Evolutionary conservation across 2,888 invertebrate species (phyloP).

Genomic region (Phaedon cochleariae): DNA sequence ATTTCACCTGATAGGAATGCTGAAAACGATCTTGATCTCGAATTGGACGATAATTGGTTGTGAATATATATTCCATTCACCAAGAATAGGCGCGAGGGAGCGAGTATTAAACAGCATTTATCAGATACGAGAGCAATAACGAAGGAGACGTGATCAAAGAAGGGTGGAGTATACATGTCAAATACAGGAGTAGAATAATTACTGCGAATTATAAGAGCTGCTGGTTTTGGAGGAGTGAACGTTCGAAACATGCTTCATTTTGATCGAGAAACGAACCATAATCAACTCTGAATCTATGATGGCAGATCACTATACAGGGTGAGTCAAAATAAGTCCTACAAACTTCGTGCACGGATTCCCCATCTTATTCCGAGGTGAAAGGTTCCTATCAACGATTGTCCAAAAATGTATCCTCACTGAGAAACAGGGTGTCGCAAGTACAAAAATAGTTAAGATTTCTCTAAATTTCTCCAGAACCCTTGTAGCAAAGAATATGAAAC

Average conservation of each 20-base stretch:
- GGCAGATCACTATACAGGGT: too few relatives aligned
- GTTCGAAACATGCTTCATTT: background rate
- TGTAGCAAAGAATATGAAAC: too few relatives aligned
- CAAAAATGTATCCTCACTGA: too few relatives aligned
- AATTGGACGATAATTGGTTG: conserved; percentile 22
- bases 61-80: conserved; percentile 30
- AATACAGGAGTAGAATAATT: background rate
- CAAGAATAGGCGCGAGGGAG: conserved; percentile 11
- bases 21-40: background rate
- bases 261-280: too few relatives aligned
- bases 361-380: too few relatives aligned
- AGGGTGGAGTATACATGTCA: background rate
- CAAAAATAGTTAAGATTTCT: too few relatives aligned
- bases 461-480: too few relatives aligned
- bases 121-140: background rate
- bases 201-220: background rate
- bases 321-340: too few relatives aligned
- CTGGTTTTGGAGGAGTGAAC: background rate
- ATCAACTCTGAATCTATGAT: too few relatives aligned
- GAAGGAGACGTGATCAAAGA: background rate
- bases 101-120: conserved; percentile 25
- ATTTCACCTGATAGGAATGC: background rate
- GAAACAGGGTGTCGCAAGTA: too few relatives aligned
- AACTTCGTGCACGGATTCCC: too few relatives aligned
- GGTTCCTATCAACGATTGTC: too few relatives aligned